Evolutionary conservation across 1,140 invertebrate species (phyloP), one percentile per base, ranked within the genome.

Genomic region (Asbolus verrucosus): DNA sequence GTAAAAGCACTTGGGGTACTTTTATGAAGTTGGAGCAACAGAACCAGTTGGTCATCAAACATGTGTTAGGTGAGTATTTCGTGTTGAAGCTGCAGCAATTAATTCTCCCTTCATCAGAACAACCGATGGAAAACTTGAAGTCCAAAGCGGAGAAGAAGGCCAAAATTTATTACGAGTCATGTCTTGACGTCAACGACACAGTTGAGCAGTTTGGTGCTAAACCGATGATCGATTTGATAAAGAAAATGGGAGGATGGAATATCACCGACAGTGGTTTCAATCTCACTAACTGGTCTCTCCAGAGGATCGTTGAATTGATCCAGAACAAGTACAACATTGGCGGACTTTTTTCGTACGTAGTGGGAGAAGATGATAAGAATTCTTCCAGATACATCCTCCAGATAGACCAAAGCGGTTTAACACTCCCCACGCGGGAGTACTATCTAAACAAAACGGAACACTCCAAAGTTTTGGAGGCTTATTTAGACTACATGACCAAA

Each of bases 1-100:
- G 90, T n/a, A 93, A 94, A 79, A 92, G 92, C n/a, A 91, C 89
- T 54, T 98, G 96, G 96, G 94, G 94, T 13, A 96, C 94, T n/a
- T 98, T 98, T 81, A 91, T 91, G 38, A 96, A 97, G 81, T 85
- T 98, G 38, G 94, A 95, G 80, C 91, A 97, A 76, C 89, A 95
- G 76, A 98, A 98, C 82, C 94, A 97, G 78, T 81, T 96, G 16
- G 89, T 95, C n/a, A 90, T 98, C 69, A 94, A 95, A 83, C 94
- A 92, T 80, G 92, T 92, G 31, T 82, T 98, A 74, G n/a, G n/a
- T n/a, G n/a, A n/a, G n/a, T n/a, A n/a, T n/a, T n/a, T n/a, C n/a
- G n/a, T n/a, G n/a, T n/a, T n/a, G n/a, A n/a, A n/a, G n/a, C n/a
- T n/a, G n/a, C n/a, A n/a, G n/a, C n/a, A n/a, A n/a, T n/a, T n/a